Evolutionary conservation across 2,797 vertebrate species (phyloP).

Genomic region (Crocidura indochinensis): DNA sequence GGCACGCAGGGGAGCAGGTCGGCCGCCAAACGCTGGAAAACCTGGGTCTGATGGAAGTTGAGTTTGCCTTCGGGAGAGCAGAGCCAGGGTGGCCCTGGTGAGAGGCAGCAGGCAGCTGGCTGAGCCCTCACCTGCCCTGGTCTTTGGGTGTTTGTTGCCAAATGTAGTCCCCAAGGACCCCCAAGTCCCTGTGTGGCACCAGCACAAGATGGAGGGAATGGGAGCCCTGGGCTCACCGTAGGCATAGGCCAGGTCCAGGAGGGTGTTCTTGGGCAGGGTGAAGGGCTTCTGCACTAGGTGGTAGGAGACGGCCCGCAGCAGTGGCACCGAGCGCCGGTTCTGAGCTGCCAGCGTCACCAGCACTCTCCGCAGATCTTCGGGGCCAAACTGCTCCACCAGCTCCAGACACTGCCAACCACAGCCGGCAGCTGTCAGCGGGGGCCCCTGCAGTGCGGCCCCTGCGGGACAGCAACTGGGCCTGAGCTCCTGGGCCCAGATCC

Average conservation of each 20-base stretch:
- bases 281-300: constrained; percentile 94
- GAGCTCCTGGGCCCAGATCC: neutral
- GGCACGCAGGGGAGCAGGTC: constrained; percentile 92
- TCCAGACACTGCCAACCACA: constrained; percentile 93
- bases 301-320: constrained; percentile 96
- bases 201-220: no score
- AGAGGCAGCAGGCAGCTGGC: neutral
- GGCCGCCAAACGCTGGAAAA: constrained; percentile 93
- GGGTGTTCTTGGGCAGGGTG: constrained; percentile 89
- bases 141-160: constrained; percentile 52
- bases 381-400: constrained; percentile 92
- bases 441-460: constrained; percentile 68
- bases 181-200: neutral
- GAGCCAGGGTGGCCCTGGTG: neutral
- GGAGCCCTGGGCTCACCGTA: constrained; percentile 90
- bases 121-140: rapidly evolving
- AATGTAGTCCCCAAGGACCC: constrained; percentile 36
- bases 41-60: constrained; percentile 94
- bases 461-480: constrained; percentile 81
- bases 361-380: constrained; percentile 92
- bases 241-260: constrained; percentile 93
- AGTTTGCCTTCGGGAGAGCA: constrained; percentile 92
- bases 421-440: constrained; percentile 70
- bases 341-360: constrained; percentile 91
- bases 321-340: constrained; percentile 92